phyloP scores from a whole-genome alignment of 2,113 vertebrate genomes.

The Copsychus sechellarum region DNA sequence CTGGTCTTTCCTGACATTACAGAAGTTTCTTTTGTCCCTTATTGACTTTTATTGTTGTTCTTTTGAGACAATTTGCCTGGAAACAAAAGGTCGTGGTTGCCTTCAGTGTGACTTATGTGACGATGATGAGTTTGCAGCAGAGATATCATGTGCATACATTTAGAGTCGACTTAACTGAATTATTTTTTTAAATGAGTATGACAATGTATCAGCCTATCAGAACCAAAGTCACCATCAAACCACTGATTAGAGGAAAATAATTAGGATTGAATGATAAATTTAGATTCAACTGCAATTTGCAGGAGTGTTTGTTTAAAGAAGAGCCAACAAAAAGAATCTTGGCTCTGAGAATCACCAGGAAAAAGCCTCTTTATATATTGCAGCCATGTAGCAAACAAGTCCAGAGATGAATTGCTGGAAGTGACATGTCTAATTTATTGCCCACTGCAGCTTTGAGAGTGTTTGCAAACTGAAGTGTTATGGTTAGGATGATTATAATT shows the following conservation, averaged over 20 bases:
- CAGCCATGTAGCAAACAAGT: background rate
- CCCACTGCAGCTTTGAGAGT: background rate
- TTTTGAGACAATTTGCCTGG: background rate
- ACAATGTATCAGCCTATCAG: background rate
- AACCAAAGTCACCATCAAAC: background rate
- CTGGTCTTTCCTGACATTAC: background rate
- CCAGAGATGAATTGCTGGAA: background rate
- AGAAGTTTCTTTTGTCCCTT: background rate
- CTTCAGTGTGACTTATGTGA: background rate
- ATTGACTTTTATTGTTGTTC: background rate
- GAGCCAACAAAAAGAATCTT: constrained; percentile 11
- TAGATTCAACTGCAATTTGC: background rate
- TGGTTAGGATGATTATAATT: background rate
- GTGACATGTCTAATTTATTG: background rate
- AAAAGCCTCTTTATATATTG: background rate
- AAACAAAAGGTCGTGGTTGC: background rate
- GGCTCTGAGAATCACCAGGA: background rate
- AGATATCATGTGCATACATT: background rate
- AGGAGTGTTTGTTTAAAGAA: constrained; percentile 24
- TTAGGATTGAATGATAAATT: background rate
- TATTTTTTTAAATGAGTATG: background rate
- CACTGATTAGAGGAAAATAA: constrained; percentile 15
- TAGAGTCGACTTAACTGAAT: background rate
- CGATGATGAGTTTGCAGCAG: background rate
- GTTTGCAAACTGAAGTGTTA: constrained; percentile 6